Conservation (phyloP, 2,888 invertebrate species). For the Conomelus anceps region DNA sequence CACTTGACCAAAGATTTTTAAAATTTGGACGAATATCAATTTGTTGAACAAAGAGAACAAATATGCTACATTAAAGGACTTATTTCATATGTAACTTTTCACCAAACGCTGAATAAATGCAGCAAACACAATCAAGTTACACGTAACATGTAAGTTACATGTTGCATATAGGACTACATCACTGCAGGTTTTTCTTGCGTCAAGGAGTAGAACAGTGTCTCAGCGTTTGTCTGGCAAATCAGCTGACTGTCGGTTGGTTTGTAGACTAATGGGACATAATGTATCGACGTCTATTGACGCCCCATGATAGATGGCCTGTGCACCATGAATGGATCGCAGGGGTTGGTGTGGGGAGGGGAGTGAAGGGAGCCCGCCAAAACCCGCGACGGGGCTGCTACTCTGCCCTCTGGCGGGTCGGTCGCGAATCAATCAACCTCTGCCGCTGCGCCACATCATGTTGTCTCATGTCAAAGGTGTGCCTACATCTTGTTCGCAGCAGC, state of each 20-base stretch:
- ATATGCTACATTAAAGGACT: too few relatives aligned
- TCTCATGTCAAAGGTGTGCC: background rate
- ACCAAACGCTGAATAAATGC: background rate
- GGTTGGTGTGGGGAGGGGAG: background rate
- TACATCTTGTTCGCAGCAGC: background rate
- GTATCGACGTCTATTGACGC: constrained; percentile 1
- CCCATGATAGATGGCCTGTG: background rate
- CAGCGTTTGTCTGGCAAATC: background rate
- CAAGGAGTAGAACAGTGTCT: background rate
- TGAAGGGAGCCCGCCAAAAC: background rate
- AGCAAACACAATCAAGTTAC: background rate
- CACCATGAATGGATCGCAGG: background rate
- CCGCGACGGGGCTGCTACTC: background rate
- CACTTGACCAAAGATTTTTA: too few relatives aligned
- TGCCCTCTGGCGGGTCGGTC: background rate
- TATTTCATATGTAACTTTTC: too few relatives aligned
- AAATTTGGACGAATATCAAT: too few relatives aligned
- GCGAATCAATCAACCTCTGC: background rate
- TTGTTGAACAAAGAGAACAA: too few relatives aligned
- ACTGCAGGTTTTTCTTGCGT: background rate
- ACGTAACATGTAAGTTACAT: too few relatives aligned
- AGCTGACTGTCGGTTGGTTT: background rate
- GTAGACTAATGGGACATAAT: constrained; percentile 11
- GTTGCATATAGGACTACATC: background rate
- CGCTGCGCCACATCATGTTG: background rate